Conservation (phyloP, 2,888 invertebrate genomes). For the Uloborus plumipes region DNA sequence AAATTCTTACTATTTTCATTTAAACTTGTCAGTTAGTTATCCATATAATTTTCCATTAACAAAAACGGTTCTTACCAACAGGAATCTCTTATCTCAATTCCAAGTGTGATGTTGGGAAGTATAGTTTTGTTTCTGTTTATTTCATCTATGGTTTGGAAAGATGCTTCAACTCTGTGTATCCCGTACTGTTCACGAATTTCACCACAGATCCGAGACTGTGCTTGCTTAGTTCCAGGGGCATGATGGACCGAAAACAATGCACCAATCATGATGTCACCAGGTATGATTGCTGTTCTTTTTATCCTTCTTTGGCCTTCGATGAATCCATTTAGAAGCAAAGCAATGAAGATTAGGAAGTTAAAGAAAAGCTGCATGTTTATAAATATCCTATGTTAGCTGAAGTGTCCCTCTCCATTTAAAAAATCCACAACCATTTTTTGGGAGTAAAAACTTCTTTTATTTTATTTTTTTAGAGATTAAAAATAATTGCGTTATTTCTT, state of each 20-base stretch:
- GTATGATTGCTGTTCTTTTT: slow-evolving; percentile 72
- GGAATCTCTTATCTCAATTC: slow-evolving; percentile 83
- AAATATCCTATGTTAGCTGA: no score
- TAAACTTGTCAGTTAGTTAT: no score
- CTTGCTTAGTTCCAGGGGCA: slow-evolving; percentile 72
- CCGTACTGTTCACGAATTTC: slow-evolving; percentile 82
- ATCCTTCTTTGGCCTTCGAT: slow-evolving; percentile 36
- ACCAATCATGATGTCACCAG: slow-evolving; percentile 77
- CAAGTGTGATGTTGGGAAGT: slow-evolving; percentile 76
- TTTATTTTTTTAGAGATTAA: no score
- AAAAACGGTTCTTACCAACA: slow-evolving; percentile 76
- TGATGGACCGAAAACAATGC: slow-evolving; percentile 76
- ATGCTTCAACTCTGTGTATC: slow-evolving; percentile 80
- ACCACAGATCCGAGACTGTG: slow-evolving; percentile 75
- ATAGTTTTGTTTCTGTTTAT: slow-evolving; percentile 77
- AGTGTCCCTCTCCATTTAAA: no score
- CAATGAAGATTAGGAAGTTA: no score
- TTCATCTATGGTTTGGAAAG: slow-evolving; percentile 77
- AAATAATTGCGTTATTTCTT: no score
- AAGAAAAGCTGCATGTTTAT: no score
- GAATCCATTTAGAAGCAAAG: no score
- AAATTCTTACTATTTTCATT: no score
- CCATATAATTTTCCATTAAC: no score
- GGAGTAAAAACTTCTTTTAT: no score
- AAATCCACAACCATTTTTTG: no score